Percentiles rank a stretch among this genome's conserved stretches.
These are phyloP conservation scores for Tetramorium alpestre DNA, from an alignment of 1,140 invertebrate species.

Conservation along the genomic window DNA sequence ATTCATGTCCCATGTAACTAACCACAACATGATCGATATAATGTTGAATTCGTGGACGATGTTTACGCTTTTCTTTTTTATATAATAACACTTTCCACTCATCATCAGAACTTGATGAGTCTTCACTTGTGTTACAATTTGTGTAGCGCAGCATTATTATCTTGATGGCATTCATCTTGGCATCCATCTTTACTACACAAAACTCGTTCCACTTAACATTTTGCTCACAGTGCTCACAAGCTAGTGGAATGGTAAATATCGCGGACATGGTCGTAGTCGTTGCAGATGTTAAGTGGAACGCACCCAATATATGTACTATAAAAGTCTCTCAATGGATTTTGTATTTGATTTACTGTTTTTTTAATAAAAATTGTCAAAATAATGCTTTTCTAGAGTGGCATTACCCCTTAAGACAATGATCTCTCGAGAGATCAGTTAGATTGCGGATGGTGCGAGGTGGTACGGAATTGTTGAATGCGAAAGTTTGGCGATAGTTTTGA, in stretches of 20 bases:
- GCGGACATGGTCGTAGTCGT: not conserved
- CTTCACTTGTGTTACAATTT: not conserved
- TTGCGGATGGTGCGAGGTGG: too few species aligned
- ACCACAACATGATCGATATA: not conserved
- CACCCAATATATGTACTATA: not conserved
- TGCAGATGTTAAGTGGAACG: not conserved
- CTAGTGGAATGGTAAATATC: not conserved
- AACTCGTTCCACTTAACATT: not conserved
- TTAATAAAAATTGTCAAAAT: too few species aligned
- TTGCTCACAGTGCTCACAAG: not conserved
- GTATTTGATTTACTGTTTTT: too few species aligned
- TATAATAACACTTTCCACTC: not conserved
- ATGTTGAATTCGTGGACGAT: not conserved
- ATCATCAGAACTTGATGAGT: not conserved
- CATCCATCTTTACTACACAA: not conserved
- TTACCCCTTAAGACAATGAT: too few species aligned
- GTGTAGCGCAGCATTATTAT: not conserved
- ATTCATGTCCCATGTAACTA: constrained; percentile 68
- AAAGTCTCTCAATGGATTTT: too few species aligned
- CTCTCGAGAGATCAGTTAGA: too few species aligned
- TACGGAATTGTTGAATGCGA: too few species aligned
- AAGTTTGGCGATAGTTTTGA: too few species aligned
- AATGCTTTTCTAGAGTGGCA: too few species aligned
- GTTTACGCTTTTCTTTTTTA: not conserved
- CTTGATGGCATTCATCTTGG: not conserved